phyloP scores from a whole-genome alignment of 2,797 vertebrate species.

The Crocidura indochinensis region DNA sequence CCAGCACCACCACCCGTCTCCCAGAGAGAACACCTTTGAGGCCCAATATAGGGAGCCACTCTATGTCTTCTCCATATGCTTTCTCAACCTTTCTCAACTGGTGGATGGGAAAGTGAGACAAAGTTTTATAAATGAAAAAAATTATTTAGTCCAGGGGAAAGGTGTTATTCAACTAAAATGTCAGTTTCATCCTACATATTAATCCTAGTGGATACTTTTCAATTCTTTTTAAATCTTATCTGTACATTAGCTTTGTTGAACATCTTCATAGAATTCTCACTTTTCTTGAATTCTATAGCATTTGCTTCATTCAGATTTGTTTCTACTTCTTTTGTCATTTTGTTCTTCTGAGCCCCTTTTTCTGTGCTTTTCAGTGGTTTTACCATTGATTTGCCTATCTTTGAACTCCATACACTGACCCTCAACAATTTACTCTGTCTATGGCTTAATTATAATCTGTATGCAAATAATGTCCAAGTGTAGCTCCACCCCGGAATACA shows the following conservation, averaged over 20 bases:
- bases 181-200: background rate
- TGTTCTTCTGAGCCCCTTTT: background rate
- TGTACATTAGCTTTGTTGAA: background rate
- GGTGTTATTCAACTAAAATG: background rate
- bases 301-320: background rate
- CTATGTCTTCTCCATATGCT: no score
- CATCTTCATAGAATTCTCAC: background rate
- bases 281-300: background rate
- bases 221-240: background rate
- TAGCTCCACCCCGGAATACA: no score
- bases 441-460: background rate
- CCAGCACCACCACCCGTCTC: no score
- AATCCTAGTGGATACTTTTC: background rate
- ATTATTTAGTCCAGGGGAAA: background rate
- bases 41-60: no score
- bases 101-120: background rate
- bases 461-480: background rate
- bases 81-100: no score
- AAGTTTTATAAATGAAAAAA: conserved; percentile 2
- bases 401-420: background rate
- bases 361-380: background rate
- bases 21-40: no score
- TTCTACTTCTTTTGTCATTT: background rate
- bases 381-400: background rate
- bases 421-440: background rate